phyloP scores from a whole-genome alignment of 2,888 invertebrate species.

The Argyresthia albistria region DNA sequence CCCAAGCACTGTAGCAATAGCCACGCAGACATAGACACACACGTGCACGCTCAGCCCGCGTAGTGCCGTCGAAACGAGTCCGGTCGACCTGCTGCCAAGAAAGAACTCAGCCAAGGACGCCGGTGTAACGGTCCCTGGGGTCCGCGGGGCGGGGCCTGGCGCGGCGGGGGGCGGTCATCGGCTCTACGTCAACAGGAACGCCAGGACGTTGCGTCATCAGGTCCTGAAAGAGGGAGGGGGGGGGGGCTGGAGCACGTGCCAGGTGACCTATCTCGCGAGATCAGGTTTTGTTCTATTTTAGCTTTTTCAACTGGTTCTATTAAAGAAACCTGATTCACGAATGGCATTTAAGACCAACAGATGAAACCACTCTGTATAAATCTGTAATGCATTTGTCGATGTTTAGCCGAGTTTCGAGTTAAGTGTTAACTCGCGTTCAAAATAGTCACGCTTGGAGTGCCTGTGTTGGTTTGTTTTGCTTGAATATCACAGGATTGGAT shows the following conservation, averaged over 20 bases:
- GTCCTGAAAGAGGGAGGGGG: not conserved
- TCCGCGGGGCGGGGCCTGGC: not conserved
- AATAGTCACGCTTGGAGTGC: no score
- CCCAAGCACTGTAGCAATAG: no score
- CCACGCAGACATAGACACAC: slow-evolving; percentile 24
- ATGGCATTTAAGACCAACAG: no score
- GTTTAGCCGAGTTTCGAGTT: no score
- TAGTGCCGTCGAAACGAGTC: slow-evolving; percentile 52
- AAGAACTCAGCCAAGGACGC: slow-evolving; percentile 73
- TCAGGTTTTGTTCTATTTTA: not conserved
- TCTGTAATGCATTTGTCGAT: no score
- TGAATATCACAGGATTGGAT: no score
- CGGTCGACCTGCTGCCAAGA: slow-evolving; percentile 63
- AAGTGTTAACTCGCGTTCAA: no score
- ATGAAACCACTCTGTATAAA: no score
- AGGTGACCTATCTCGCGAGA: not conserved
- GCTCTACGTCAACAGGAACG: slow-evolving; percentile 22
- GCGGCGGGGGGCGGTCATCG: not conserved
- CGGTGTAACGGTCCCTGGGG: slow-evolving; percentile 54
- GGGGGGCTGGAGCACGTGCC: not conserved
- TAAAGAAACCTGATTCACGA: no score
- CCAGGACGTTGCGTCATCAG: not conserved
- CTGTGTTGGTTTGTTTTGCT: no score
- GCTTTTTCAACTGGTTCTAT: no score
- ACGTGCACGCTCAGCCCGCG: slow-evolving; percentile 46